Base-by-base conservation (phyloP, 1,140 invertebrate genomes). In the Drosophila repleta region DNA sequence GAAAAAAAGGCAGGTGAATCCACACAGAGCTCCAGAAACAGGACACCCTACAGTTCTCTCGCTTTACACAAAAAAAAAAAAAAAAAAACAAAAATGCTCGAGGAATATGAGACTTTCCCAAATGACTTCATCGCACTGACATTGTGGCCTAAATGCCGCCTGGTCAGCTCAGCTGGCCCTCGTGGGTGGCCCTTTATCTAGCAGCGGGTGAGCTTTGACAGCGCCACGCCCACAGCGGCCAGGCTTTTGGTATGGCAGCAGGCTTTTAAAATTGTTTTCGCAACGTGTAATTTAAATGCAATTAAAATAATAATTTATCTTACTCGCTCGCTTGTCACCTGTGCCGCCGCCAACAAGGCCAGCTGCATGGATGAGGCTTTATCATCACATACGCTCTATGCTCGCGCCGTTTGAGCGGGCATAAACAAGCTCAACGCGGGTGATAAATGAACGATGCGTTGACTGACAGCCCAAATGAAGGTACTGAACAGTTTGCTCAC, bases 261-360 rank as follows among this genome's bases (percentile, higher is more conserved):
- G 43, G 39, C 65, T 55, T 79, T 71, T 77, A 51, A 72, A 65
- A 67, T 65, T 73, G 70, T 87, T 78, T 81, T 52, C 74, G 77
- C 55, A 78, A 78, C 74, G 63, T 87, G 71, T 87, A 87, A 87
- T 87, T 87, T 87, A 87, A 87, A 87, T 88, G 82, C 82, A 87
- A 87, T 87, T 87, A 87, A 87, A 87, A 87, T 88, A 87, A 88
- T 87, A 87, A 87, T 87, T 82, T 87, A 87, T 87, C 82, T 87
- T 87, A 76, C 62, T 84, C 63, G 57, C 45, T 60, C 52, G 69
- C 74, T 68, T 85, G 81, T 85, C 81, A 87, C 45, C 52, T 69
- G 57, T 24, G 39, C 32, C 53, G 26, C n/a, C n/a, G 4, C 26
- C 49, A 26, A 15, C 48, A 39, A 45, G 52, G 37, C 46, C 62